Evolutionary conservation across 2,888 invertebrate genomes (phyloP).

Genomic region (Mellilla xanthometata): DNA sequence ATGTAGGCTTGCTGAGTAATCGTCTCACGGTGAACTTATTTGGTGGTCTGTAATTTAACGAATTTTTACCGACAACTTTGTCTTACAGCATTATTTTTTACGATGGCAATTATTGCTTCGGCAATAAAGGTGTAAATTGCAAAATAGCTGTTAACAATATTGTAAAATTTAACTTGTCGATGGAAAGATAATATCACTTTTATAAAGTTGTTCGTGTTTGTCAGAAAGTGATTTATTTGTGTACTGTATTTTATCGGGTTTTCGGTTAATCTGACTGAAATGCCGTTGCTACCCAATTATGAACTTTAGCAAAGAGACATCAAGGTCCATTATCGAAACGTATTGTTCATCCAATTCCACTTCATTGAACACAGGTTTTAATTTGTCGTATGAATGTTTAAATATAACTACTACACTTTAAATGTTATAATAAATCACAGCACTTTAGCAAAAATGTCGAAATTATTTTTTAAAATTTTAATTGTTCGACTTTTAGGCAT

Average conservation of each 20-base stretch:
- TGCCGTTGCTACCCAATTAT: constrained; percentile 13
- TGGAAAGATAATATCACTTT: constrained; percentile 45
- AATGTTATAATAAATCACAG: constrained; percentile 29
- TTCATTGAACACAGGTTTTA: constrained; percentile 24
- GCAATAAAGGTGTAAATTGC: constrained; percentile 39
- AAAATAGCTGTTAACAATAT: constrained; percentile 22
- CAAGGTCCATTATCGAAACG: constrained; percentile 9
- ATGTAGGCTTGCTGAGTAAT: constrained; percentile 52
- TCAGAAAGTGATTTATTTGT: constrained; percentile 49
- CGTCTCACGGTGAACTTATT: constrained; percentile 46
- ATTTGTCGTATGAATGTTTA: constrained; percentile 29
- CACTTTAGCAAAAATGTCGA: constrained; percentile 28
- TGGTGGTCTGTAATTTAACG: constrained; percentile 56
- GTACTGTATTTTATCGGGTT: constrained; percentile 31
- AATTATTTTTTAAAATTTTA: constrained; percentile 20
- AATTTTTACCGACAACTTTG: constrained; percentile 37
- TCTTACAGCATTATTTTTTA: constrained; percentile 33
- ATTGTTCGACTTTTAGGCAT: neutral
- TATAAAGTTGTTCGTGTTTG: constrained; percentile 58
- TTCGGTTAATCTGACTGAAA: constrained; percentile 33
- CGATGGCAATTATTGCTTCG: constrained; percentile 31
- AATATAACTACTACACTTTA: constrained; percentile 25
- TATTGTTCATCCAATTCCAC: neutral
- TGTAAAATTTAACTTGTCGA: constrained; percentile 31
- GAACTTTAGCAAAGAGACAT: constrained; percentile 1